Evolutionary conservation across 2,113 vertebrate genomes (phyloP).

Genomic region (Struthidea cinerea): DNA sequence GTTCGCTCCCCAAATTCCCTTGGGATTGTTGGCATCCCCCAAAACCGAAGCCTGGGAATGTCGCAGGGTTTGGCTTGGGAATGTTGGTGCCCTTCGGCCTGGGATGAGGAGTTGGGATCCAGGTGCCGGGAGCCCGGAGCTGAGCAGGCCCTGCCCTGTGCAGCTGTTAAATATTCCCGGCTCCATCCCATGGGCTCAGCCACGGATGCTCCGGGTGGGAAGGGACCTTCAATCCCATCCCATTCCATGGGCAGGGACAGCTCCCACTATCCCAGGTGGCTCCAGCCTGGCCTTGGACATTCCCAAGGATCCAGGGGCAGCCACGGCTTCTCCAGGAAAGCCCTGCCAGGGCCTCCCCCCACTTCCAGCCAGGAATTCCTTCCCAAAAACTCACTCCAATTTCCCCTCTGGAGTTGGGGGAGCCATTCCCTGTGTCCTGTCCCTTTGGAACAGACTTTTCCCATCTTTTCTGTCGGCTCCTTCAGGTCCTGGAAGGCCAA

Average conservation of each 20-base stretch:
- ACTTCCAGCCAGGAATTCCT: not conserved
- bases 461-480: rapidly evolving
- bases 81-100: no score
- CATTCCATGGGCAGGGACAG: not conserved
- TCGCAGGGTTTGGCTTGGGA: not conserved
- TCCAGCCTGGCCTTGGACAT: not conserved
- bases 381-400: rapidly evolving
- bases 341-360: not conserved
- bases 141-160: not conserved
- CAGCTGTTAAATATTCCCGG: rapidly evolving
- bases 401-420: not conserved
- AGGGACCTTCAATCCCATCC: not conserved
- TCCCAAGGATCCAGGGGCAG: not conserved
- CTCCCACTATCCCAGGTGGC: not conserved
- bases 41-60: rapidly evolving
- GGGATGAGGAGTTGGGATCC: not conserved
- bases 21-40: not conserved
- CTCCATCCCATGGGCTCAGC: not conserved
- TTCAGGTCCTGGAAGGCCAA: not conserved
- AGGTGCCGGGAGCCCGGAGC: not conserved
- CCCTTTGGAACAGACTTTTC: not conserved
- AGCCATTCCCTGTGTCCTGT: not conserved
- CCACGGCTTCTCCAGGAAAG: not conserved
- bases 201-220: not conserved
- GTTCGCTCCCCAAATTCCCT: not conserved